Evolutionary conservation across 2,113 vertebrate genomes (phyloP).

Genomic region (Apodemus speciosus): DNA sequence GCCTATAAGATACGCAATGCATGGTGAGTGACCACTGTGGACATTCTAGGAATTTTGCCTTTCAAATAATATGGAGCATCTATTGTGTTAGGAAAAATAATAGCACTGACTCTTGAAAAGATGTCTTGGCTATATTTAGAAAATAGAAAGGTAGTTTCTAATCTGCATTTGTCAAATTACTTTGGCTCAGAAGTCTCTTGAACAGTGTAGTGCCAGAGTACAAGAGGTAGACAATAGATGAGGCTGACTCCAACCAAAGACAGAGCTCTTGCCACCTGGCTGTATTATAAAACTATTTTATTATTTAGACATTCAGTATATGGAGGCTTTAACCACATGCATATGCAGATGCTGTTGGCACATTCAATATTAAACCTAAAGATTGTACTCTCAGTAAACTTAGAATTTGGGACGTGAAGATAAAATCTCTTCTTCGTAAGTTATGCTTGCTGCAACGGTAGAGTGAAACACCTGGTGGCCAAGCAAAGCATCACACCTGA

Average conservation of each 20-base stretch:
- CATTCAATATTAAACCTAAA: background rate
- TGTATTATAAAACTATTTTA: background rate
- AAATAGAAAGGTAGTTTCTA: background rate
- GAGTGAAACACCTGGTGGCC: background rate
- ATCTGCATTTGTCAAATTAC: background rate
- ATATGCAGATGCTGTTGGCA: background rate
- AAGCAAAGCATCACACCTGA: background rate
- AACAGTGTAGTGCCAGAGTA: background rate
- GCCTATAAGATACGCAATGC: background rate
- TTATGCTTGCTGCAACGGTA: background rate
- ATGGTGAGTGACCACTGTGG: background rate
- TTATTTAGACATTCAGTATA: slow-evolving; percentile 32
- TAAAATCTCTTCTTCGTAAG: background rate
- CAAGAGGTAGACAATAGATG: background rate
- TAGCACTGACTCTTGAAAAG: slow-evolving; percentile 11
- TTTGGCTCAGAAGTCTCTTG: slow-evolving; percentile 12
- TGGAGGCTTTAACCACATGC: background rate
- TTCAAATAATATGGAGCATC: background rate
- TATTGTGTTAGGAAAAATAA: slow-evolving; percentile 13
- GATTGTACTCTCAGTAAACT: background rate
- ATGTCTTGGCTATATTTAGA: background rate
- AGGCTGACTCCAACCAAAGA: background rate
- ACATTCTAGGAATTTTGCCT: background rate
- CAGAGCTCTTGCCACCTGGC: background rate
- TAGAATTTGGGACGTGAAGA: background rate